Evolutionary conservation across 2,797 vertebrate genomes (phyloP).

Genomic region (Lepilemur septentrionalis): DNA sequence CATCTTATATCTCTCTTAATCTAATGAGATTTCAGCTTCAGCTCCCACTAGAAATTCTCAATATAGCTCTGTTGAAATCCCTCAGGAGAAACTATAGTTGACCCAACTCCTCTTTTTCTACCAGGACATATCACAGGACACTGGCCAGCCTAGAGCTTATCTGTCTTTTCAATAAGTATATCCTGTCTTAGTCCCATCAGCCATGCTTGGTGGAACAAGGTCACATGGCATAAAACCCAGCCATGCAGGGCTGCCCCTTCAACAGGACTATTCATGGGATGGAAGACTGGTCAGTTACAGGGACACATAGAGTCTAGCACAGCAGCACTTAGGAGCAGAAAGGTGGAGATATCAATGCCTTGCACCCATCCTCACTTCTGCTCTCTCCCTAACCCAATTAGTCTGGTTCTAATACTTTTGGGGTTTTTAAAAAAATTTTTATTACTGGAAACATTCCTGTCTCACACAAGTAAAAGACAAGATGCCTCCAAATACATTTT

Average conservation of each 20-base stretch:
- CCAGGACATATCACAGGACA: not conserved
- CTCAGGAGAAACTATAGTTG: not conserved
- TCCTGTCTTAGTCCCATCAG: not conserved
- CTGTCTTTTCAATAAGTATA: not conserved
- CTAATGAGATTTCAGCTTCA: not conserved
- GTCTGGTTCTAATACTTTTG: not conserved
- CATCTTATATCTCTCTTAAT: not conserved
- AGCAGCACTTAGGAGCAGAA: not conserved
- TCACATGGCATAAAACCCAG: not conserved
- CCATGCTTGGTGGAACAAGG: not conserved
- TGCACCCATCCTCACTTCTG: not conserved
- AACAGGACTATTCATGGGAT: not conserved
- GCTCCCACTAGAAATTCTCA: constrained; percentile 1
- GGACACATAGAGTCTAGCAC: not conserved
- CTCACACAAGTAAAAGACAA: constrained; percentile 42
- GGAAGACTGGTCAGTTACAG: not conserved
- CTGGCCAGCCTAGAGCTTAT: not conserved
- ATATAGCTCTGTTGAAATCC: not conserved
- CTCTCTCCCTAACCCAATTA: not conserved
- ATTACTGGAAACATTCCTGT: not conserved
- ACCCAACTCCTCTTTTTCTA: not conserved
- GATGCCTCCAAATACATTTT: not conserved
- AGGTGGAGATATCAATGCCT: not conserved
- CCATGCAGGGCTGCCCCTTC: not conserved
- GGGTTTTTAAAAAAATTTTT: not conserved